phyloP scores from a whole-genome alignment of 2,888 invertebrate genomes.

The Fragum whitleyi region DNA sequence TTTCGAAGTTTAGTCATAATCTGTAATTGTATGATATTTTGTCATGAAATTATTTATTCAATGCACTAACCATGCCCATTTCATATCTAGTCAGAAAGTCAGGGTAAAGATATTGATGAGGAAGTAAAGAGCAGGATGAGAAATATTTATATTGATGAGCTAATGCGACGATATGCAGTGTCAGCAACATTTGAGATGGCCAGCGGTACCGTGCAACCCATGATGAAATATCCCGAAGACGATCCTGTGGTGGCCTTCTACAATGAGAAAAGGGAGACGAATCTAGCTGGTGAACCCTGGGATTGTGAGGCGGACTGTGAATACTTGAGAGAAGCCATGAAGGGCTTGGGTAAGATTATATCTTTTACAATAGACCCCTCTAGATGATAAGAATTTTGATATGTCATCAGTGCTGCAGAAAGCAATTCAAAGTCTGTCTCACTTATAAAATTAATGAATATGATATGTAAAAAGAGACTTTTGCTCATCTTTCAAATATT shows the following conservation, averaged over 20 bases:
- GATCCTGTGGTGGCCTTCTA: slow-evolving; percentile 56
- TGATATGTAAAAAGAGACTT: too few relatives aligned
- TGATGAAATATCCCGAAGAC: slow-evolving; percentile 71
- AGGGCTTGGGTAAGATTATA: slow-evolving; percentile 78
- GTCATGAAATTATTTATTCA: too few relatives aligned
- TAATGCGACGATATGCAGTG: slow-evolving; percentile 74
- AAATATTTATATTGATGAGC: slow-evolving; percentile 75
- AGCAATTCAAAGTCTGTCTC: too few relatives aligned
- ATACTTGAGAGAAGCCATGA: slow-evolving; percentile 80
- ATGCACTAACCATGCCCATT: too few relatives aligned
- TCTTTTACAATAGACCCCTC: too few relatives aligned
- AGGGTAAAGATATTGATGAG: slow-evolving; percentile 47
- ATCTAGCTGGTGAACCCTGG: slow-evolving; percentile 73
- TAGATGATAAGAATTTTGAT: too few relatives aligned
- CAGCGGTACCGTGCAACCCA: slow-evolving; percentile 76
- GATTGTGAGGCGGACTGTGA: slow-evolving; percentile 77
- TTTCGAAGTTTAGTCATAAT: too few relatives aligned
- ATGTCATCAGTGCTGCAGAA: too few relatives aligned
- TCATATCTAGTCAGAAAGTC: neutral
- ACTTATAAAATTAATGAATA: too few relatives aligned
- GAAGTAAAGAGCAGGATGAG: slow-evolving; percentile 74
- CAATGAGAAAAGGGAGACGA: slow-evolving; percentile 38
- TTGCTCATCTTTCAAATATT: too few relatives aligned
- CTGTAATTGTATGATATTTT: too few relatives aligned
- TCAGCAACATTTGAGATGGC: slow-evolving; percentile 82